phyloP scores from a whole-genome alignment of 2,797 vertebrate species.

The Clarias pachynema region DNA sequence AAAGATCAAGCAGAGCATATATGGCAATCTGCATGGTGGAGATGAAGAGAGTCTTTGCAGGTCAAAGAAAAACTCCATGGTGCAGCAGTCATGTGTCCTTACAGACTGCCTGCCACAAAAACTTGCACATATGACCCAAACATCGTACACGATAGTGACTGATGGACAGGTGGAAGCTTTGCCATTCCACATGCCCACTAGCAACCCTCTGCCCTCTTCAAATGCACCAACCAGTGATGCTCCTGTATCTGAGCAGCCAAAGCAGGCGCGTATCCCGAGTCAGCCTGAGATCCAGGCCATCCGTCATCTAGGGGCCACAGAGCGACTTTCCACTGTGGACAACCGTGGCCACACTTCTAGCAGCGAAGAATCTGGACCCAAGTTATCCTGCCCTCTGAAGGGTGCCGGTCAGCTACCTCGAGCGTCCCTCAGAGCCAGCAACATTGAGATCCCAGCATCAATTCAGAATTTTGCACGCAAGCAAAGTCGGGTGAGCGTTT shows the following conservation, averaged over 20 bases:
- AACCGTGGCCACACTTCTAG: conserved; percentile 70
- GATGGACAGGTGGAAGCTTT: conserved; percentile 64
- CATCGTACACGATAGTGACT: conserved; percentile 62
- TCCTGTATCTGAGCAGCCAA: conserved; percentile 58
- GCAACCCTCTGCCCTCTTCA: conserved; percentile 49
- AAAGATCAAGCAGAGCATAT: conserved; percentile 83
- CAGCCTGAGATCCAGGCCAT: conserved; percentile 68
- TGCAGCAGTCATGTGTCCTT: conserved; percentile 74
- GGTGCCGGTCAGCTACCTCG: conserved; percentile 59
- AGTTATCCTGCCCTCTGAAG: conserved; percentile 56
- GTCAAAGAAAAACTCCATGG: conserved; percentile 83
- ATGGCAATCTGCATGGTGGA: conserved; percentile 65
- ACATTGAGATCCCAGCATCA: conserved; percentile 71
- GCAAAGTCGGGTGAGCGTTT: conserved; percentile 75
- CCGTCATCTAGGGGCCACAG: conserved; percentile 57
- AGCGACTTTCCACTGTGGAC: conserved; percentile 56
- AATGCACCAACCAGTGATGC: conserved; percentile 40
- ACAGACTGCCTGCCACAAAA: conserved; percentile 75
- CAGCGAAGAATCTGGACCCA: conserved; percentile 72
- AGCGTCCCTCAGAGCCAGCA: conserved; percentile 64
- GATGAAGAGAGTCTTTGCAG: conserved; percentile 77
- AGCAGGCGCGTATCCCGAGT: conserved; percentile 57
- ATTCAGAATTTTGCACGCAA: conserved; percentile 67
- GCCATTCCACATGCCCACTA: conserved; percentile 56
- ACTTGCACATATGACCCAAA: conserved; percentile 70